A percentile compares a stretch with the other conserved stretches of the same genome.
These are phyloP conservation scores for Psilopsiagon aurifrons DNA, from an alignment of 2,113 vertebrate species.

Conservation along the genomic window DNA sequence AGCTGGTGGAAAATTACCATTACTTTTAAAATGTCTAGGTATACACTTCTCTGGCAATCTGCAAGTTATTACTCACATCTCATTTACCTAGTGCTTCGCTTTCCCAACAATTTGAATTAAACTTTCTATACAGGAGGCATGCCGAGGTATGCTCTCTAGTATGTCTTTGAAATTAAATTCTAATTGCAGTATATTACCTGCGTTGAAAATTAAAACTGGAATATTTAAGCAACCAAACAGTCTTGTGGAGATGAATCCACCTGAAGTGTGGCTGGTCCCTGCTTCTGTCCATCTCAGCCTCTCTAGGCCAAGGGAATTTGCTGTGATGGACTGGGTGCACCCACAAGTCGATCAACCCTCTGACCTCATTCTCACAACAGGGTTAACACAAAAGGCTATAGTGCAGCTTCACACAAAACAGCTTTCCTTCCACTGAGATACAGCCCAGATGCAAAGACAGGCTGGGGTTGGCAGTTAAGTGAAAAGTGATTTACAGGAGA, in stretches of 20 bases:
- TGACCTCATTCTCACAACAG: not conserved
- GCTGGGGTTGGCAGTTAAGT: not conserved
- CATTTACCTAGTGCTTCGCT: slow-evolving; percentile 46
- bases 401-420: not conserved
- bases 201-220: not conserved
- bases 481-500: not conserved
- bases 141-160: not conserved
- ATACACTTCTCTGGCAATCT: slow-evolving; percentile 27
- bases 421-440: not conserved
- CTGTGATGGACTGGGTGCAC: not conserved
- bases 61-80: slow-evolving; percentile 42
- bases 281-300: not conserved
- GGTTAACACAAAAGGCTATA: not conserved
- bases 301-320: not conserved
- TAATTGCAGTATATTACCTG: not conserved
- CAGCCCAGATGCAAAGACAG: not conserved
- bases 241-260: not conserved
- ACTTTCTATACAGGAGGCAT: not conserved
- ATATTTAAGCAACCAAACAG: not conserved
- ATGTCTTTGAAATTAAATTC: slow-evolving; percentile 8
- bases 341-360: not conserved
- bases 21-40: slow-evolving; percentile 38
- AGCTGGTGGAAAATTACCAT: slow-evolving; percentile 25
- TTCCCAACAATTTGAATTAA: slow-evolving; percentile 19
- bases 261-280: too few relatives aligned